Evolutionary conservation across 1,140 invertebrate species (phyloP), one percentile per base, ranked within the genome.

Genomic region (Papilio polytes): DNA sequence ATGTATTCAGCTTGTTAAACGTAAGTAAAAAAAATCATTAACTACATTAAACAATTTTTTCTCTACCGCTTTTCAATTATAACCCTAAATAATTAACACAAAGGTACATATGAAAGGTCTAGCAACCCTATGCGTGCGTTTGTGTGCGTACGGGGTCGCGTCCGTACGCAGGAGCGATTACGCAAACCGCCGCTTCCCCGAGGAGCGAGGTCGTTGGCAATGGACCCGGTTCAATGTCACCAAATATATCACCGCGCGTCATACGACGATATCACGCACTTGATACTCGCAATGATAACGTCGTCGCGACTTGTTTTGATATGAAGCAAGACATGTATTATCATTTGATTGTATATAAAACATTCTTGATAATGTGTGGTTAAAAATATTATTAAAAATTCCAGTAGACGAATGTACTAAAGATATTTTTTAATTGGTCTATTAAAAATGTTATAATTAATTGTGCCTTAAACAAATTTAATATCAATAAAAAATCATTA

Each of bases 211-310:
- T 95, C 94, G 94, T 95, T 95, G 94, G 92, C 94, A 95, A 95
- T 95, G 92, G 92, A 91, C 91, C 83, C 92, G 82, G 94, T 95
- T 95, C 94, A 95, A 95, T 95, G 94, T 95, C 94, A 95, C 94
- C 92, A 95, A 95, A 94, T 95, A 94, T 94, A 95, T 95, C 94
- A 94, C 92, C 91, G 89, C 84, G 84, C 82, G 56, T 46, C 87
- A 80, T 86, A 87, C 78, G 77, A 7, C 85, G 88, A 53, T 31
- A 78, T 84, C 76, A 26, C 63, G 13, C 13, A 73, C 82, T 91
- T 93, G 90, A 90, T 91, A 91, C 88, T 93, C 87, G 84, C 31
- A 78, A 73, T 48, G 22, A 78, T 76, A 74, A 73, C 51, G 15
- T 41, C 51, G 41, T 51, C 51, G 56, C 72, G 46, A 26, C 18